Base-by-base conservation (phyloP, 2,797 vertebrate genomes). In the Huso huso region DNA sequence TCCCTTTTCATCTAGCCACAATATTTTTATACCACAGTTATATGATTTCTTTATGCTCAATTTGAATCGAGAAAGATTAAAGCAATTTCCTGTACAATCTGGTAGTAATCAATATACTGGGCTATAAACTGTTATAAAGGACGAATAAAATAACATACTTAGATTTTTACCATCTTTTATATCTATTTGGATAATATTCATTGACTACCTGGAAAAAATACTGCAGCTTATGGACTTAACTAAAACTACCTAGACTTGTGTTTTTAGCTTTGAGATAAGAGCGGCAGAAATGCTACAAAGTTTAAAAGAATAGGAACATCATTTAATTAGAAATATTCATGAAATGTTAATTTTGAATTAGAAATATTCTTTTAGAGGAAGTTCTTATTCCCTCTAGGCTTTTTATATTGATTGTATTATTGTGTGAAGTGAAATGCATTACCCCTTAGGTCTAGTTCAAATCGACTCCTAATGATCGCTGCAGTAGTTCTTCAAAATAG, bases 361-460 rank as follows among this genome's bases (percentile, higher is more conserved):
- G 0, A n/a, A 13, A 58, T 58, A 58, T 58, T 58, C 55, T n/a
- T 58, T 10, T 58, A 58, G 11, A 58, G 55, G 55, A 58, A 58
- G 10, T 13, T 9, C 9, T 58, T 13, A n/a, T 58, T 58, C 55
- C 55, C 55, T 58, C 55, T 12, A 57, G 52, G 18, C 52, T 18
- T 48, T 7, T n/a, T 8, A 48, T 70, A 70, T 72, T 68, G 70
- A 70, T 68, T 62, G 64, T 59, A 48, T 72, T 70, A 65, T 65
- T 60, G 68, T 53, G 53, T 50, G 58, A 23, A 72, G 70, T 71
- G 60, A 70, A 74, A 57, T 23, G 66, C 67, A 71, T 64, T 51
- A 52, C 66, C 63, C 62, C 48, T 64, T 68, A 62, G 68, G 66
- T 69, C 10, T 61, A 62, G 66, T 57, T 63, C 51, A 68, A 49